A percentile compares a stretch with the other conserved stretches of the same genome.
Conservation (phyloP, 2,888 invertebrate species). For the Holacanthella duospinosa region DNA sequence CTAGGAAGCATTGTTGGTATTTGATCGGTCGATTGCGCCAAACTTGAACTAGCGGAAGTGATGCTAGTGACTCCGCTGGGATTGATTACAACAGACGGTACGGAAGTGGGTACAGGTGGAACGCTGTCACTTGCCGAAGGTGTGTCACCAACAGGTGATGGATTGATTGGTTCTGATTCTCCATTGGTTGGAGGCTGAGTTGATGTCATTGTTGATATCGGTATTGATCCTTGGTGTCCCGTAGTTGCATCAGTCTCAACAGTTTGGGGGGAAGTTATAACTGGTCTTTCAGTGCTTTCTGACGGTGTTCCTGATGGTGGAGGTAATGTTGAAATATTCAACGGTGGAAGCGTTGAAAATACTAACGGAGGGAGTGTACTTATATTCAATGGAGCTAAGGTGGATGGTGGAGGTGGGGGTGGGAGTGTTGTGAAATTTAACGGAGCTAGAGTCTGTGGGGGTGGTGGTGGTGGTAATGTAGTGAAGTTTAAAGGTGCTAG, state of each 20-base stretch:
- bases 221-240: neutral
- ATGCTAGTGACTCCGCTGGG: conserved; percentile 5
- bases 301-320: neutral
- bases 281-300: neutral
- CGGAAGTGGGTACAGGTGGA: neutral
- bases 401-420: neutral
- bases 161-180: neutral
- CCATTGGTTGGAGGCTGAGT: neutral
- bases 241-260: neutral
- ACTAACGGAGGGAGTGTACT: conserved; percentile 6
- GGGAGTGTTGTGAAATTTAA: conserved; percentile 1
- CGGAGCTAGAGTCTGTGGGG: neutral
- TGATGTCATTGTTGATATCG: too few relatives aligned
- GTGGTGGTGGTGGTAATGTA: conserved; percentile 8
- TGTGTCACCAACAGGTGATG: neutral
- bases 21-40: neutral
- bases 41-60: neutral
- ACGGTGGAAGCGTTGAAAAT: conserved; percentile 1
- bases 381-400: conserved; percentile 5
- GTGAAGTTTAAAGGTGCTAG: conserved; percentile 3
- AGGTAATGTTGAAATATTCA: neutral
- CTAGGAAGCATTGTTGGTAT: neutral
- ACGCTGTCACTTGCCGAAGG: neutral
- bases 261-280: neutral
- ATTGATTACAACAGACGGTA: neutral